Percentiles rank a stretch among this genome's conserved stretches.
Conservation (phyloP, 2,888 invertebrate species). For the Eretmocerus hayati region DNA sequence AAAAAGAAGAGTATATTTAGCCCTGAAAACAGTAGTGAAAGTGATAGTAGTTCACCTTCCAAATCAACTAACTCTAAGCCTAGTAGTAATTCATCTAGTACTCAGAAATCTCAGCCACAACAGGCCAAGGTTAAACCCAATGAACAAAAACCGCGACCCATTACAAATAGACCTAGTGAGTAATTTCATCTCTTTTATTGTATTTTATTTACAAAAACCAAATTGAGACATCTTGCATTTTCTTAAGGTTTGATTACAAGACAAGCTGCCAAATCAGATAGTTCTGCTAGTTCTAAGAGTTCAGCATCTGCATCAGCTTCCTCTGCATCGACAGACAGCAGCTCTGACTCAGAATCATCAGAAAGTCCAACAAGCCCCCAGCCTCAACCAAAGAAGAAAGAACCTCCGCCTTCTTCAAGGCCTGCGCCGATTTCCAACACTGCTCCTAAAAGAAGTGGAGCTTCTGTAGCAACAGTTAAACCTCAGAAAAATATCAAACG, state of each 20-base stretch:
- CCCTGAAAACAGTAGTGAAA: constrained; percentile 69
- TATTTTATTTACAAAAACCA: background rate
- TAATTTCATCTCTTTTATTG: constrained; percentile 1
- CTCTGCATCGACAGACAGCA: constrained; percentile 53
- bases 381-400: constrained; percentile 42
- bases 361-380: constrained; percentile 49
- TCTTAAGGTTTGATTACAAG: constrained; percentile 34
- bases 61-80: constrained; percentile 47
- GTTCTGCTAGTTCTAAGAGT: constrained; percentile 59
- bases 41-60: constrained; percentile 47
- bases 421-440: constrained; percentile 25
- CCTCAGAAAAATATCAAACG: constrained; percentile 40
- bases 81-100: constrained; percentile 37
- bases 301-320: constrained; percentile 62
- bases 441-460: constrained; percentile 36
- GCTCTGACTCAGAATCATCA: constrained; percentile 66
- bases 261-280: constrained; percentile 53
- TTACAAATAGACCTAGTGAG: constrained; percentile 45
- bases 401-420: constrained; percentile 30
- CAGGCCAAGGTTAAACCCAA: constrained; percentile 43
- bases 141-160: constrained; percentile 47
- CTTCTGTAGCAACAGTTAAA: constrained; percentile 39
- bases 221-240: background rate
- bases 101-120: constrained; percentile 37
- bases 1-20: constrained; percentile 78